These are phyloP conservation scores for Macropis europaea DNA, from an alignment of 2,888 invertebrate species.

Conservation along the genomic window DNA sequence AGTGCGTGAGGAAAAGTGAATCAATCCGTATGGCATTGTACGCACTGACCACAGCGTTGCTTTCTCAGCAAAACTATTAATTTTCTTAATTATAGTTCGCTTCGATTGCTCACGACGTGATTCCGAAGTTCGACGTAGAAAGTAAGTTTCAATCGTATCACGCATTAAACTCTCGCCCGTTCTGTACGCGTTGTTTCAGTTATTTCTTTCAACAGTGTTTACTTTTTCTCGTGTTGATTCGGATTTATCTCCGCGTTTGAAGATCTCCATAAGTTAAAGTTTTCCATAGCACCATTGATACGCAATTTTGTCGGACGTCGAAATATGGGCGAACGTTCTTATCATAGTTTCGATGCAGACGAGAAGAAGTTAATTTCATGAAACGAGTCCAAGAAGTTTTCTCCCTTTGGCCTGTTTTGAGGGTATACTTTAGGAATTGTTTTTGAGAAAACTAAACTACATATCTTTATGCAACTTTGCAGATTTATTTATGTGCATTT, in stretches of 20 bases:
- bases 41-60: conserved; percentile 38
- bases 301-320: too few relatives aligned
- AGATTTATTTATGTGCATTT: too few relatives aligned
- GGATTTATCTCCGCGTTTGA: not conserved
- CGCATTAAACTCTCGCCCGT: not conserved
- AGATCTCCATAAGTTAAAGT: not conserved
- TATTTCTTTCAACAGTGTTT: not conserved
- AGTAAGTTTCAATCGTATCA: conserved; percentile 11
- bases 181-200: not conserved
- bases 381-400: too few relatives aligned
- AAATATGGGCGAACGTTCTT: too few relatives aligned
- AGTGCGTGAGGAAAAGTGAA: conserved; percentile 52
- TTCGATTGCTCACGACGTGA: not conserved
- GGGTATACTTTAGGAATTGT: too few relatives aligned
- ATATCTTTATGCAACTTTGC: too few relatives aligned
- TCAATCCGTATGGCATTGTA: conserved; percentile 54
- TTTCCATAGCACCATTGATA: not conserved
- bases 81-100: conserved; percentile 23
- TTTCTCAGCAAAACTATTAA: conserved; percentile 31
- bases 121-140: not conserved
- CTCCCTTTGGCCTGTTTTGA: too few relatives aligned
- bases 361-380: too few relatives aligned
- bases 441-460: too few relatives aligned
- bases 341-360: too few relatives aligned
- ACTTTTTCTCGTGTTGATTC: not conserved